phyloP scores from a whole-genome alignment of 2,113 vertebrate species.

The Corythornis vintsioides region DNA sequence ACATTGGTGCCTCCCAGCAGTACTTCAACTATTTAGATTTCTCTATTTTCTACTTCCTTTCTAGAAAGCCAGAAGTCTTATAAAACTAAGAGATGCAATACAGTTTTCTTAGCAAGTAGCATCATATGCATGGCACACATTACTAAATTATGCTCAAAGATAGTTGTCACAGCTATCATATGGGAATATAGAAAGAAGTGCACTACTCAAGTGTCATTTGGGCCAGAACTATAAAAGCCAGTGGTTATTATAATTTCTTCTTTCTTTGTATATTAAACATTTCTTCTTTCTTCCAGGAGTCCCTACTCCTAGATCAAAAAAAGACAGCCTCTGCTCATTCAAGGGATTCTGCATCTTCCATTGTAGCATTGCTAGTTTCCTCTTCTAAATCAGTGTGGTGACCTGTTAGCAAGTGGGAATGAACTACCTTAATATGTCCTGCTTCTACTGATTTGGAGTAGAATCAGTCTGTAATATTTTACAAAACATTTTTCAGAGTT shows the following conservation, averaged over 20 bases:
- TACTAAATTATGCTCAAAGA: not conserved
- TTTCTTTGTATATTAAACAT: not conserved
- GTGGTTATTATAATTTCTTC: not conserved
- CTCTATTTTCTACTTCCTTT: not conserved
- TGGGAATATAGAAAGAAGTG: not conserved
- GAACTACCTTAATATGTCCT: not conserved
- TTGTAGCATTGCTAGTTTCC: accelerated
- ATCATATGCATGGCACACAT: not conserved
- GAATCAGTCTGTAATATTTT: not conserved
- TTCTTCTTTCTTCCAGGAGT: not conserved
- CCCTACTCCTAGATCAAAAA: not conserved
- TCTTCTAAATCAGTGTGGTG: not conserved
- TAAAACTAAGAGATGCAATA: not conserved
- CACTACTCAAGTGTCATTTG: not conserved
- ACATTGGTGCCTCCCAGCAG: not conserved
- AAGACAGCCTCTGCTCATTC: not conserved
- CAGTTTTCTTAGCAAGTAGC: not conserved
- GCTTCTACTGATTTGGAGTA: not conserved
- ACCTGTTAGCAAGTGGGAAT: not conserved
- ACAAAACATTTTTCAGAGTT: not conserved
- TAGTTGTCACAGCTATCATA: not conserved
- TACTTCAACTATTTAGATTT: not conserved
- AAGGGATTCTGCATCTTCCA: not conserved
- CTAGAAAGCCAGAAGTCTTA: not conserved
- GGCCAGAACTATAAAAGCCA: not conserved